These are phyloP conservation scores for Tricholauxania praeusta DNA, from an alignment of 2,888 invertebrate species.

Conservation along the genomic window DNA sequence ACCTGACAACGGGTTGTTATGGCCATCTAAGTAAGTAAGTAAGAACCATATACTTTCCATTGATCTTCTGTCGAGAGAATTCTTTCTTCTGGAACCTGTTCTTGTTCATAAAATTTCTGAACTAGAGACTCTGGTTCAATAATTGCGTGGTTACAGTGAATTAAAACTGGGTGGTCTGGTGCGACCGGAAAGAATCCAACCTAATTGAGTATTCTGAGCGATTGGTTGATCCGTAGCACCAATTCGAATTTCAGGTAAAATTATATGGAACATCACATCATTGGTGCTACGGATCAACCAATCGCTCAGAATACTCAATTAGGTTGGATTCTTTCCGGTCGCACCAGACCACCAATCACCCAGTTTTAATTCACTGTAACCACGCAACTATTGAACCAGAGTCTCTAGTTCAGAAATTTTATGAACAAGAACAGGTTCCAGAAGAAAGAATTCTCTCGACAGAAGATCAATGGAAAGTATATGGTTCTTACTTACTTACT, in stretches of 20 bases:
- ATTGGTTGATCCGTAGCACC: not conserved
- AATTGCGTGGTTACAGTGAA: conserved; percentile 23
- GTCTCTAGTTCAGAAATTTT: conserved; percentile 31
- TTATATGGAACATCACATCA: too few relatives aligned
- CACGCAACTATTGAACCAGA: conserved; percentile 28
- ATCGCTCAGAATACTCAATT: not conserved
- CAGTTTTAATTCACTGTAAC: conserved; percentile 18
- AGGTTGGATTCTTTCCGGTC: too few relatives aligned
- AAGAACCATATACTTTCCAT: too few relatives aligned
- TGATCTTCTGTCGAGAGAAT: conserved; percentile 34
- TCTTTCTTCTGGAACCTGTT: conserved; percentile 19
- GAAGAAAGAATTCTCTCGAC: conserved; percentile 1
- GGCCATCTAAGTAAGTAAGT: too few relatives aligned
- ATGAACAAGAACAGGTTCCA: conserved; percentile 26
- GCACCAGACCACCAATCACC: too few relatives aligned
- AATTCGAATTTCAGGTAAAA: too few relatives aligned
- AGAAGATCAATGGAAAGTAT: conserved; percentile 42
- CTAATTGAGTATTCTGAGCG: not conserved
- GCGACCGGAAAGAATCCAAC: too few relatives aligned
- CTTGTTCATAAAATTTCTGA: conserved; percentile 31
- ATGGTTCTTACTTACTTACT: too few relatives aligned
- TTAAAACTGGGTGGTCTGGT: not conserved
- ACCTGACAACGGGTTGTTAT: too few relatives aligned
- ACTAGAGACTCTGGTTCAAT: conserved; percentile 29
- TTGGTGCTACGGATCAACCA: not conserved